Evolutionary conservation across 2,797 vertebrate species (phyloP).

Genomic region (Cuculus canorus): DNA sequence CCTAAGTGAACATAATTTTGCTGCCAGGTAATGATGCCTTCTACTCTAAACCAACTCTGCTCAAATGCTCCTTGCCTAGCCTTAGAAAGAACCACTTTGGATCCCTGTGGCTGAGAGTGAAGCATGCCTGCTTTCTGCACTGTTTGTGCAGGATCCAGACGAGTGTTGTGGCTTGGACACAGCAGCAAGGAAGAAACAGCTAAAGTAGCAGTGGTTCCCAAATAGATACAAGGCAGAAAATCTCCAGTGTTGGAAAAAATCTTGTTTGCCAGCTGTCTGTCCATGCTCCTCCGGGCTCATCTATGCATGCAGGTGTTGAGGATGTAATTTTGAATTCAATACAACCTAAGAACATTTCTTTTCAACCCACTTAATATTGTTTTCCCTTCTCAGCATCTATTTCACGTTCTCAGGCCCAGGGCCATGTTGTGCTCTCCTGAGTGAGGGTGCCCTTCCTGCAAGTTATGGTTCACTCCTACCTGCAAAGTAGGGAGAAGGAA

Average conservation of each 20-base stretch:
- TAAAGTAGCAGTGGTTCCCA: neutral
- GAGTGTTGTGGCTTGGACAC: neutral
- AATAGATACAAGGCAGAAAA: neutral
- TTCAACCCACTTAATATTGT: neutral
- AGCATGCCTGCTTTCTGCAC: fast-evolving
- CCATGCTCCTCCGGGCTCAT: neutral
- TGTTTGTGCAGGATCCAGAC: neutral
- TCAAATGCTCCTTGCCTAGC: neutral
- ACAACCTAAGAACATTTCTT: neutral
- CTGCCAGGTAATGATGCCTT: neutral
- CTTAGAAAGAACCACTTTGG: neutral
- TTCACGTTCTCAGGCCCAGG: neutral
- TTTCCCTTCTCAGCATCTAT: neutral
- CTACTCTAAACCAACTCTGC: neutral
- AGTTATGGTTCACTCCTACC: neutral
- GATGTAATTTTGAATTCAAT: neutral
- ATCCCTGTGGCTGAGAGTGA: neutral
- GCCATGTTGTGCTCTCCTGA: neutral
- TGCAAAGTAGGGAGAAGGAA: neutral
- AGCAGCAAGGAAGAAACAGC: neutral
- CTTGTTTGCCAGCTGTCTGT: neutral
- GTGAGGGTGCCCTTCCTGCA: neutral
- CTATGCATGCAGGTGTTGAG: neutral
- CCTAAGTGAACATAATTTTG: neutral
- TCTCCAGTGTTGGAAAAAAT: neutral